phyloP scores from a whole-genome alignment of 2,888 invertebrate species.

The Euzetes globulus region DNA sequence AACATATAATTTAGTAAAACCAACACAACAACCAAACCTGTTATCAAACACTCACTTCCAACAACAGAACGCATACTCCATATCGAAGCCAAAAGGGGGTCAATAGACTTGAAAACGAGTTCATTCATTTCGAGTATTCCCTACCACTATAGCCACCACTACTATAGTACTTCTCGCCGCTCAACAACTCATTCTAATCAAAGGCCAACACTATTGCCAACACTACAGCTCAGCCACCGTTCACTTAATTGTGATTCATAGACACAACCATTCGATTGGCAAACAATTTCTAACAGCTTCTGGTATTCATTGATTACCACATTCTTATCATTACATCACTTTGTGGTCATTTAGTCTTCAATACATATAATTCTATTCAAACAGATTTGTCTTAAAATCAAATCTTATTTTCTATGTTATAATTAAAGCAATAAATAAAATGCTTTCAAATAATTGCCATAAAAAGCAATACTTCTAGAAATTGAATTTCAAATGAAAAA shows the following conservation, averaged over 20 bases:
- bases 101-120: constrained; percentile 16
- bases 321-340: background rate
- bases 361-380: background rate
- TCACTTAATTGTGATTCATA: constrained; percentile 22
- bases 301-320: background rate
- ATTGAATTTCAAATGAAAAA: too few relatives aligned
- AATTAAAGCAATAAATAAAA: too few relatives aligned
- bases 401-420: too few relatives aligned
- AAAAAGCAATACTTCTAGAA: too few relatives aligned
- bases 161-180: background rate
- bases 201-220: background rate
- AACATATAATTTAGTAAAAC: constrained; percentile 30
- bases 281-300: constrained; percentile 7
- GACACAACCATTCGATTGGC: background rate
- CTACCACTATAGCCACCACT: background rate
- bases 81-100: background rate
- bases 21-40: constrained; percentile 21
- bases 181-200: background rate
- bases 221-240: background rate
- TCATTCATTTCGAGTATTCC: background rate
- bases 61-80: background rate
- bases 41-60: constrained; percentile 22
- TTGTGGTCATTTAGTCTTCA: background rate
- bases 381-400: too few relatives aligned
- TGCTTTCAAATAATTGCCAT: too few relatives aligned